These are phyloP conservation scores for Octopus bimaculoides DNA, from an alignment of 1,140 invertebrate species.

Conservation along the genomic window DNA sequence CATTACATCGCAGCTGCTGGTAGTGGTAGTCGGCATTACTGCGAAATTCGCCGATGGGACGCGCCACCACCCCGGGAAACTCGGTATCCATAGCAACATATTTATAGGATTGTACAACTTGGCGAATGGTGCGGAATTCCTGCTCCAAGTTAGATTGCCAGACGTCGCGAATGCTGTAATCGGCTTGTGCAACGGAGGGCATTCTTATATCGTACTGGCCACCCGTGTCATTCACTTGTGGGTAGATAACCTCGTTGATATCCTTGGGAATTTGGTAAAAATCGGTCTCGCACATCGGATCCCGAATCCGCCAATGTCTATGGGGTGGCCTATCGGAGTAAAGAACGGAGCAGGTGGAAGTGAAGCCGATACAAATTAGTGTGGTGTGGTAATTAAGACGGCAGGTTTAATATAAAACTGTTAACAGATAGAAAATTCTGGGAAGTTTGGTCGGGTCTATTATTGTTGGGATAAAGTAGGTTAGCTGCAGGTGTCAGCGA, in stretches of 20 bases:
- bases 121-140: constrained; percentile 90
- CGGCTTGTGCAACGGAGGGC: constrained; percentile 46
- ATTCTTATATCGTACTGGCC: constrained; percentile 35
- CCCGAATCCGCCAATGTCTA: too few relatives aligned
- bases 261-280: neutral
- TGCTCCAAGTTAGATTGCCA: constrained; percentile 96
- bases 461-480: too few relatives aligned
- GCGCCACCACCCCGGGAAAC: constrained; percentile 96
- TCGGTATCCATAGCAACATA: constrained; percentile 99
- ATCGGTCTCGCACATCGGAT: constrained; percentile 6
- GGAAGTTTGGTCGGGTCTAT: too few relatives aligned
- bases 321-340: too few relatives aligned
- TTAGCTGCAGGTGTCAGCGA: too few relatives aligned
- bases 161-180: constrained; percentile 86
- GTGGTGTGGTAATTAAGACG: too few relatives aligned
- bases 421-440: too few relatives aligned
- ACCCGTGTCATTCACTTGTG: neutral
- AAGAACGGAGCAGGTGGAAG: too few relatives aligned
- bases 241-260: neutral
- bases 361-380: too few relatives aligned
- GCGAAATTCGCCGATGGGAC: constrained; percentile 94
- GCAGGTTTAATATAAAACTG: too few relatives aligned
- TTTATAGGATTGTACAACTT: constrained; percentile 89
- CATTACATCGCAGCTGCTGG: constrained; percentile 90
- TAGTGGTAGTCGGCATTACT: constrained; percentile 95